phyloP scores from a whole-genome alignment of 2,797 vertebrate genomes.

The Anableps anableps region DNA sequence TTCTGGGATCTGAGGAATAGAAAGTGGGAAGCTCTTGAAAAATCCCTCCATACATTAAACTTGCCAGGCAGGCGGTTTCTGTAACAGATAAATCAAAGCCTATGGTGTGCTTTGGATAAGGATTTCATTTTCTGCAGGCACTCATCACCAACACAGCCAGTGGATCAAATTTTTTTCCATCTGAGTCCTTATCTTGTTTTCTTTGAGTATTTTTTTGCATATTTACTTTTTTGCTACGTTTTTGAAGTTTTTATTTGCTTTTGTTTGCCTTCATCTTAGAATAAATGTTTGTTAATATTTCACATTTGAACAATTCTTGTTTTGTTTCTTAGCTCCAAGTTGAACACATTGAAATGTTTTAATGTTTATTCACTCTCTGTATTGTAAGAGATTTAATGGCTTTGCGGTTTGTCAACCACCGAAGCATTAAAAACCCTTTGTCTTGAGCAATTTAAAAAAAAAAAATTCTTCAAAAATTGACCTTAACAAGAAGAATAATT shows the following conservation, averaged over 20 bases:
- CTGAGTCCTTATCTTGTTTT: background rate
- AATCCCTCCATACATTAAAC: conserved; percentile 47
- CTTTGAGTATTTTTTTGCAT: conserved; percentile 3
- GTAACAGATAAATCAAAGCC: conserved; percentile 45
- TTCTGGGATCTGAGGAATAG: conserved; percentile 37
- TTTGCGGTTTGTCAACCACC: background rate
- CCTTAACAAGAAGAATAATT: conserved; percentile 44
- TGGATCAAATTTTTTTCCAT: conserved; percentile 5
- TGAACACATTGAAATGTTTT: background rate
- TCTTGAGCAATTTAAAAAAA: background rate
- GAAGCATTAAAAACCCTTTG: background rate
- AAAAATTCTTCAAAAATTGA: background rate
- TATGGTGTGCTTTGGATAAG: conserved; percentile 51
- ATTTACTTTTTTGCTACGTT: conserved; percentile 2
- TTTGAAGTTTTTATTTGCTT: background rate
- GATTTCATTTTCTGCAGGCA: conserved; percentile 45
- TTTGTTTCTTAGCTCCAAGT: background rate
- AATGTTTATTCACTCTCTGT: background rate
- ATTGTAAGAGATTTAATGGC: background rate
- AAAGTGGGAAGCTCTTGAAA: conserved; percentile 37
- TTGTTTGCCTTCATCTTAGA: background rate
- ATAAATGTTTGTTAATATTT: conserved; percentile 6
- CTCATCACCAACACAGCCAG: conserved; percentile 13
- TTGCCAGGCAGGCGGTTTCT: conserved; percentile 41
- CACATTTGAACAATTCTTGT: background rate